Evolutionary conservation across 2,888 invertebrate species (phyloP).

Genomic region (Ganaspis brasiliensis): DNA sequence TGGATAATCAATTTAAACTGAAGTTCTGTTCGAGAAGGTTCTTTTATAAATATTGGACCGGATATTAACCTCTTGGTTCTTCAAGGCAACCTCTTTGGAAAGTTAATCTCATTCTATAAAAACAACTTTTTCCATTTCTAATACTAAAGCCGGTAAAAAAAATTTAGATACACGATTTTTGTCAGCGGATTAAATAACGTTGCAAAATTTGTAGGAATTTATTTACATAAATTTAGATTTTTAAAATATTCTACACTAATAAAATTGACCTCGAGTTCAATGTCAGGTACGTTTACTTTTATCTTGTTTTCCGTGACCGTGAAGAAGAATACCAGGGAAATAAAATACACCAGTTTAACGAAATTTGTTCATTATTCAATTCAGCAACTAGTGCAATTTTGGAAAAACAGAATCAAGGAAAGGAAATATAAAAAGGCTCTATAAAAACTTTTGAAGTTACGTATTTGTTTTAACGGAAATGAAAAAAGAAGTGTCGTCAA

Average conservation of each 20-base stretch:
- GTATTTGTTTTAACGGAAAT: no score
- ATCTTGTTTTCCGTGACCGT: background rate
- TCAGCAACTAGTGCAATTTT: no score
- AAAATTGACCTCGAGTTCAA: background rate
- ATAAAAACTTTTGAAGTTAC: no score
- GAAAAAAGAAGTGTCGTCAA: no score
- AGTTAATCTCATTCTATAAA: background rate
- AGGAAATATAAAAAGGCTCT: no score
- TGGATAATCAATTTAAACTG: conserved; percentile 17
- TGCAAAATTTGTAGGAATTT: background rate
- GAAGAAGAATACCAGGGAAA: background rate
- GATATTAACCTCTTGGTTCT: conserved; percentile 13
- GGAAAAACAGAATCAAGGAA: no score
- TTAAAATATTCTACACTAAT: background rate
- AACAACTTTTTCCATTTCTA: background rate
- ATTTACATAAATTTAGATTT: conserved; percentile 3
- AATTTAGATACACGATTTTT: background rate
- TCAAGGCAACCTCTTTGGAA: conserved; percentile 24
- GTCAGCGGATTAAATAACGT: background rate
- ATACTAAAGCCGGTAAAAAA: background rate
- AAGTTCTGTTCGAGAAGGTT: background rate
- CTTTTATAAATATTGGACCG: conserved; percentile 23
- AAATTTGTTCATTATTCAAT: no score
- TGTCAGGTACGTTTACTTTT: background rate
- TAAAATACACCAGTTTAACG: background rate